Conservation (phyloP, 2,888 invertebrate genomes). For the Harmothoe impar region DNA sequence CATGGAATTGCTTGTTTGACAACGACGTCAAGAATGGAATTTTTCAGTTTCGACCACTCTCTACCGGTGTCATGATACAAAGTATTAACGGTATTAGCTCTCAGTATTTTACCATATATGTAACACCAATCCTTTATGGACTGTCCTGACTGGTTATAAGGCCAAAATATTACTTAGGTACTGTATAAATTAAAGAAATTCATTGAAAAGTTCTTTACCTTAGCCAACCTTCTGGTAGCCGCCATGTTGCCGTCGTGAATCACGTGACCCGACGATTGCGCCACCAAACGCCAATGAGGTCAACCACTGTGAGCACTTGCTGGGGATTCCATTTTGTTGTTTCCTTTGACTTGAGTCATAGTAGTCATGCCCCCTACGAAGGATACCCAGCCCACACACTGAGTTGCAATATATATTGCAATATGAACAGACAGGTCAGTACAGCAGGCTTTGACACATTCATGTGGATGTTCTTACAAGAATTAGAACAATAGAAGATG, state of each 20-base stretch:
- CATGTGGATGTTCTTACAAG: neutral
- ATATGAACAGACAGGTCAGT: neutral
- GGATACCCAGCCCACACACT: too few species aligned
- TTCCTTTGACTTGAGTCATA: too few species aligned
- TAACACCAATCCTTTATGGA: too few species aligned
- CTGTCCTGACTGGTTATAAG: too few species aligned
- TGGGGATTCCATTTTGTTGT: too few species aligned
- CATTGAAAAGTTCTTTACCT: slow-evolving; percentile 59
- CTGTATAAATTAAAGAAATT: neutral
- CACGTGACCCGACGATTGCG: slow-evolving; percentile 51
- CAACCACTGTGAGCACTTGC: too few species aligned
- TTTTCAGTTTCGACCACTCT: slow-evolving; percentile 22
- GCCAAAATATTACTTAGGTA: too few species aligned
- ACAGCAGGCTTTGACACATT: neutral
- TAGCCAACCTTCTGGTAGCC: slow-evolving; percentile 68
- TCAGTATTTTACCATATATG: too few species aligned
- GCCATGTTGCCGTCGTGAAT: slow-evolving; percentile 66
- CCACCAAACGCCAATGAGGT: slow-evolving; percentile 17
- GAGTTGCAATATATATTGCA: too few species aligned
- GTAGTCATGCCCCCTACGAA: too few species aligned
- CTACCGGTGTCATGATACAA: slow-evolving; percentile 12
- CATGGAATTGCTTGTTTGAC: neutral
- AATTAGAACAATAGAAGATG: neutral
- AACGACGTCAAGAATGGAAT: slow-evolving; percentile 56
- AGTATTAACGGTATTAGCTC: neutral